phyloP scores from a whole-genome alignment of 2,888 invertebrate genomes.

The Zonitis immaculata region DNA sequence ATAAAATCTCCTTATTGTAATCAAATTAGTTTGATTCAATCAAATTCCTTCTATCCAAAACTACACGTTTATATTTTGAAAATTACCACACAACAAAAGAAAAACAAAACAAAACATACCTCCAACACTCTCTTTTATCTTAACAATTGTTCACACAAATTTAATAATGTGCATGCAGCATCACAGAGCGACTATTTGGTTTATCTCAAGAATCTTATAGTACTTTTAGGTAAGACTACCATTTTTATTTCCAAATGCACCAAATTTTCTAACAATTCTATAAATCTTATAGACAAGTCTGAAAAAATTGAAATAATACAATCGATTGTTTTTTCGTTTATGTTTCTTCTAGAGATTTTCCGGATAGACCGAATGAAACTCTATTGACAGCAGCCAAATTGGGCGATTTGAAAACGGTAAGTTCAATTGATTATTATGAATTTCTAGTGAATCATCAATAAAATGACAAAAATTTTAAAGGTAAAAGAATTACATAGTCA shows the following conservation, averaged over 20 bases:
- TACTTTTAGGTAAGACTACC: slow-evolving; percentile 56
- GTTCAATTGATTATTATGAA: no score
- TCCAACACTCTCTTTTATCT: slow-evolving; percentile 13
- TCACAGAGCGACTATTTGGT: slow-evolving; percentile 76
- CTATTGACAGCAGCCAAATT: slow-evolving; percentile 78
- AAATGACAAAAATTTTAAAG: no score
- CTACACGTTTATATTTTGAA: no score
- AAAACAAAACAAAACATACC: no score
- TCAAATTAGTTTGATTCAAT: slow-evolving; percentile 25
- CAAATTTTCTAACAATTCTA: slow-evolving; percentile 3
- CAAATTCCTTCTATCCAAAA: no score
- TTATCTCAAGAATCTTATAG: slow-evolving; percentile 72
- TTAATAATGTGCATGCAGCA: slow-evolving; percentile 65
- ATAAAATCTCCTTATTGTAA: slow-evolving; percentile 28
- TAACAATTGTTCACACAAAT: slow-evolving; percentile 27
- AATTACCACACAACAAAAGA: no score
- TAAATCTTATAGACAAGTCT: no score
- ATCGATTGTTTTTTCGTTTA: slow-evolving; percentile 4
- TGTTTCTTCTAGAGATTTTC: slow-evolving; percentile 59
- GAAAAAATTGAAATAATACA: no score
- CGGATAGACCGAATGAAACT: slow-evolving; percentile 78
- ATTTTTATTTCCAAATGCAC: neutral
- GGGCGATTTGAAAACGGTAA: slow-evolving; percentile 75
- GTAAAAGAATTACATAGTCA: slow-evolving; percentile 77
- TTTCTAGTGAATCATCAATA: no score